Evolutionary conservation across 2,888 invertebrate species (phyloP).

Genomic region (Scaptomyza reducta): DNA sequence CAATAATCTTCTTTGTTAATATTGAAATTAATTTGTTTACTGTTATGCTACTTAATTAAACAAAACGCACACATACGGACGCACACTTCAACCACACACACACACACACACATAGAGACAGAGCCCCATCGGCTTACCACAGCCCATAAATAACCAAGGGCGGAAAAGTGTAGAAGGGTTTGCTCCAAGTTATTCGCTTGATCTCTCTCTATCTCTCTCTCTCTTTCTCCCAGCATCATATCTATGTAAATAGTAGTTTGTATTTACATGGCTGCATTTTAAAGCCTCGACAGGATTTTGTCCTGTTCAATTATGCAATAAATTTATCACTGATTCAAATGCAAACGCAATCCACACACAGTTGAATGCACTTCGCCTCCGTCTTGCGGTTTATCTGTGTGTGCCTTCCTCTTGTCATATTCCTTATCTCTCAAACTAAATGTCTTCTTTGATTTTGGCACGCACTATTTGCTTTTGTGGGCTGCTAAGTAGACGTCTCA

Average conservation of each 20-base stretch:
- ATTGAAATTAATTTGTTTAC: conserved; percentile 81
- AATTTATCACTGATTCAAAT: conserved; percentile 74
- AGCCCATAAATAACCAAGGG: conserved; percentile 72
- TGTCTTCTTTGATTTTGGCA: conserved; percentile 63
- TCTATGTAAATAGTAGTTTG: conserved; percentile 65
- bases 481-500: conserved; percentile 40
- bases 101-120: conserved; percentile 6
- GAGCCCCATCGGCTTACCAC: conserved; percentile 59
- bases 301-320: conserved; percentile 79
- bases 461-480: conserved; percentile 52
- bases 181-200: conserved; percentile 14
- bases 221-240: conserved; percentile 35
- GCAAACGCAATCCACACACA: conserved; percentile 56
- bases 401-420: no score
- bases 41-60: conserved; percentile 80
- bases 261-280: conserved; percentile 67
- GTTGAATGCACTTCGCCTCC: conserved; percentile 46
- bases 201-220: no score
- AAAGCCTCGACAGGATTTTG: conserved; percentile 67
- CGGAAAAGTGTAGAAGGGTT: conserved; percentile 10
- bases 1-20: conserved; percentile 80
- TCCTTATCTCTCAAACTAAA: conserved; percentile 5
- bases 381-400: conserved; percentile 23
- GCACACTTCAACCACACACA: conserved; percentile 12
- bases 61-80: conserved; percentile 64